Conservation (phyloP, 2,888 invertebrate genomes). For the Drosophila rubida region DNA sequence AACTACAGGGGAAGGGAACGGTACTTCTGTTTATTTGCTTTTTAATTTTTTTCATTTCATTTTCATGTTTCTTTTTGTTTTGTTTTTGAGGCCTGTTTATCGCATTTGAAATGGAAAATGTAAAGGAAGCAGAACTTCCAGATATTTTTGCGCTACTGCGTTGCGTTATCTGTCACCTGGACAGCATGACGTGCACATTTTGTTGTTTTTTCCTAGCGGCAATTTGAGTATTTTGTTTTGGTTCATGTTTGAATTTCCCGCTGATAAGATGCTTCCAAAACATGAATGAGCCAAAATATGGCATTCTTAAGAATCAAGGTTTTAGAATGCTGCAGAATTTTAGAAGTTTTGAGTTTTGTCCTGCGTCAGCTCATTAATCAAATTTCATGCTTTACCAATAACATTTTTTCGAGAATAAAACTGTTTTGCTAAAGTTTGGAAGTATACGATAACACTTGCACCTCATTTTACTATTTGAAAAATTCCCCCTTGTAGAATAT, state of each 20-base stretch:
- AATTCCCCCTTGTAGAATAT: too few relatives aligned
- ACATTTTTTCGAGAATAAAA: too few relatives aligned
- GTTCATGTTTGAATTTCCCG: slow-evolving; percentile 20
- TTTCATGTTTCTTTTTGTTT: not conserved
- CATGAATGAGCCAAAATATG: not conserved
- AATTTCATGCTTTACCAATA: too few relatives aligned
- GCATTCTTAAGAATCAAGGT: not conserved
- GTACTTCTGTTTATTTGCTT: not conserved
- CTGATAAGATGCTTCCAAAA: slow-evolving; percentile 21
- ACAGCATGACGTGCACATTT: slow-evolving; percentile 56
- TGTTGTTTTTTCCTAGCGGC: slow-evolving; percentile 33
- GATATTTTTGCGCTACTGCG: not conserved
- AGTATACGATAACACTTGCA: too few relatives aligned
- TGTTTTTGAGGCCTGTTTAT: slow-evolving; percentile 24
- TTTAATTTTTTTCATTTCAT: not conserved
- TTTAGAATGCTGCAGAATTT: too few relatives aligned
- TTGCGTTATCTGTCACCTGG: slow-evolving; percentile 43
- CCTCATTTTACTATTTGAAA: too few relatives aligned
- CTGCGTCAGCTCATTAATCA: too few relatives aligned
- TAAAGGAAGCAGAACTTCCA: slow-evolving; percentile 6
- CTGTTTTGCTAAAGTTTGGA: too few relatives aligned
- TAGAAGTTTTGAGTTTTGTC: too few relatives aligned
- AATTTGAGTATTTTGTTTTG: slow-evolving; percentile 32
- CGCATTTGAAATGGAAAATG: slow-evolving; percentile 14
- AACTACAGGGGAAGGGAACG: slow-evolving; percentile 3